Base-by-base conservation (phyloP, 2,797 vertebrate species). In the Otolemur crassicaudatus region DNA sequence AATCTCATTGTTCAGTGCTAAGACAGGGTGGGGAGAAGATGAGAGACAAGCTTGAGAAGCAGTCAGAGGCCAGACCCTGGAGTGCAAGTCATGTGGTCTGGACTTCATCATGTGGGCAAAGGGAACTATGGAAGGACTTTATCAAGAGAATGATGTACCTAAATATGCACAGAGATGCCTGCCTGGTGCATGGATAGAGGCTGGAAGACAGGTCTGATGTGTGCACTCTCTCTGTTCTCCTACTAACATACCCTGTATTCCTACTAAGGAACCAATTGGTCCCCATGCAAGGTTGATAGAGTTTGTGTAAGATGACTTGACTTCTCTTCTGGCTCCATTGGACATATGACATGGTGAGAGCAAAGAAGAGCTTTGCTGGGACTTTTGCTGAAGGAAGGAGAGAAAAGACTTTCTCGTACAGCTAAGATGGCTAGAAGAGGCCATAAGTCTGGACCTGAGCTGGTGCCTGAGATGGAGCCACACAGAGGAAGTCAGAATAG, bases 21-120 rank as follows among this genome's bases (percentile, higher is more conserved):
- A 90, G 40, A 43, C 17, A 49, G 53, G 75, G 13, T 14, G 61
- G n/a, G 29, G 4, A 83, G 23, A 3, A 60, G 9, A 11, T n/a
- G 27, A 60, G 23, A 58, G 60, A 37, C 82, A 27, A 77, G 65
- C 34, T 14, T 20, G 19, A 90, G 63, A 75, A 91, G 23, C 5
- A 72, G 17, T 43, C 58, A 93, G 34, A 91, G 63, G 34, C 70
- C 81, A 96, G 88, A 89, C 53, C 58, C 83, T 85, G 11, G 8
- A 37, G 25, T 3, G 20, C 7, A 1, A 0, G 11, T 92, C 37
- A 12, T 61, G 29, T 76, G 37, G 58, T 83, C 90, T 89, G 58
- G 23, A 80, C 40, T 86, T 73, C 49, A 43, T 37, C 13, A 13
- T 25, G 5, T 29, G 72, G 27, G 8, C 13, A 69, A 70, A 72